Base-by-base conservation (phyloP, 2,888 invertebrate genomes). In the Protophormia terraenovae region DNA sequence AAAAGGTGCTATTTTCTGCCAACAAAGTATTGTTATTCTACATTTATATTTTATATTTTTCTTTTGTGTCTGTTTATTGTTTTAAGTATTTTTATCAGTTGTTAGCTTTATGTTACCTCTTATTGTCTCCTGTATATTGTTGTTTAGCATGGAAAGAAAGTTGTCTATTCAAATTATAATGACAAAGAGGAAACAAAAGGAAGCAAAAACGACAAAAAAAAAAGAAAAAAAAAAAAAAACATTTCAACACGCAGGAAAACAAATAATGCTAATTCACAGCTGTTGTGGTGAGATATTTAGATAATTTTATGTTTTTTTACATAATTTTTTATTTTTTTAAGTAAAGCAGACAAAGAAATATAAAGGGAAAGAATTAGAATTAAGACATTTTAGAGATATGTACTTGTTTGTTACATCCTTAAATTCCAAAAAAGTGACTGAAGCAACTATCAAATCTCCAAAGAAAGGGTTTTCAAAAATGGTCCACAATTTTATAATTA, bases 241-340 rank as follows among this genome's bases (percentile, higher is more conserved):
- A n/a, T 32, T 32, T 6, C 3, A 32, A 47, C 19, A 3, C 1
- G 7, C 1, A 47, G 32, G 6, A 19, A 47, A 29, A 66, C 38
- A 22, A 47, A 27, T 19, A 45, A 66, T 45, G 66, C 16, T 66
- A 66, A 66, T 66, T 66, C 29, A 47, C 45, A 66, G 66, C 66
- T 47, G 66, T 47, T 66, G 66, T 29, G 47, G 47, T 47, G n/a
- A 3, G n/a, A 41, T 1, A 47, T 47, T 47, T 47, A 7, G 45
- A 1, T 47, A 14, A 14, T 41, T 4, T n/a, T 41, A 14, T 41
- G 7, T 7, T 38, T 10, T 10, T 38, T n/a, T 41, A 14, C 5
- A 1, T 47, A 16, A 6, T 14, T 47, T 16, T 47, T 47, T n/a
- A n/a, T n/a, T n/a, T n/a, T n/a, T n/a, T n/a, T n/a, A n/a, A n/a